Evolutionary conservation across 2,888 invertebrate species (phyloP).

Genomic region (Rotaria macrura): DNA sequence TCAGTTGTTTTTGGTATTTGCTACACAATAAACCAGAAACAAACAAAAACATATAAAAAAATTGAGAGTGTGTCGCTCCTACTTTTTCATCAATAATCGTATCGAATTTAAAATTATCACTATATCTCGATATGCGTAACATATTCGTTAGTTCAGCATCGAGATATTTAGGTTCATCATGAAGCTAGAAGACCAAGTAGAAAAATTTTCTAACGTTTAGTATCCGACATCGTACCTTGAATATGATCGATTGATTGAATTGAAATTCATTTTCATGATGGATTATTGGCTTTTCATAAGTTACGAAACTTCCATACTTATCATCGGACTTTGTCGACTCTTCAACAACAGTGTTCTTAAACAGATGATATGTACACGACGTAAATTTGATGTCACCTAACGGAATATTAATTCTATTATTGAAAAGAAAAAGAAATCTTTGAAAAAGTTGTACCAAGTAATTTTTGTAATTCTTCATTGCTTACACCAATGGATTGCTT

Average conservation of each 20-base stretch:
- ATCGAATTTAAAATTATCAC: neutral
- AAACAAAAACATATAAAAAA: neutral
- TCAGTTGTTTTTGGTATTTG: neutral
- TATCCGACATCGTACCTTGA: neutral
- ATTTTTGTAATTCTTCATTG: constrained; percentile 39
- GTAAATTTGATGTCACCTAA: constrained; percentile 41
- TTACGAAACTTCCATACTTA: neutral
- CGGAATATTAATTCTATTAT: constrained; percentile 19
- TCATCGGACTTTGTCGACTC: neutral
- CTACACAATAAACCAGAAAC: too few relatives aligned
- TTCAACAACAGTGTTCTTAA: constrained; percentile 36
- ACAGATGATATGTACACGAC: constrained; percentile 43
- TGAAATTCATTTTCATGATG: neutral
- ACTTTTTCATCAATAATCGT: neutral
- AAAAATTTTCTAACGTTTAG: neutral
- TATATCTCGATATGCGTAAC: neutral
- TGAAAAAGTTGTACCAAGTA: constrained; percentile 37
- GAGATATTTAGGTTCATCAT: neutral
- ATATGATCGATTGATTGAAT: neutral
- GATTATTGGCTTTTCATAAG: neutral
- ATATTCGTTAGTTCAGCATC: neutral
- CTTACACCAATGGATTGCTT: constrained; percentile 38
- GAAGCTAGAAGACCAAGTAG: neutral
- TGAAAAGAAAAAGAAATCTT: neutral
- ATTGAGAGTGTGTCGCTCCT: neutral